Evolutionary conservation across 2,797 vertebrate species (phyloP).

Genomic region (Danio albolineatus): DNA sequence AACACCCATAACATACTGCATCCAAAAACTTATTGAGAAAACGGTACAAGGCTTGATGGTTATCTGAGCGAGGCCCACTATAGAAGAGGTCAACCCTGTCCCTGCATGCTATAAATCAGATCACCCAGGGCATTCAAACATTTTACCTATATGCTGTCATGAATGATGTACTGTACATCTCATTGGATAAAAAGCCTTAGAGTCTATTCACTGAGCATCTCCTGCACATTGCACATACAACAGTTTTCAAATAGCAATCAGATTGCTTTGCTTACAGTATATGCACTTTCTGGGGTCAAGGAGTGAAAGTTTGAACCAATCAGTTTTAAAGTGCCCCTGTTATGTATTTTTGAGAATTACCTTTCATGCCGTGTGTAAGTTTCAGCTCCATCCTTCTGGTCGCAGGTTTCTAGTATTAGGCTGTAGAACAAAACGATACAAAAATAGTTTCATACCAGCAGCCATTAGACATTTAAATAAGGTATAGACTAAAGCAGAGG

Average conservation of each 20-base stretch:
- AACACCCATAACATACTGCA: neutral
- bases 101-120: slow-evolving; percentile 23
- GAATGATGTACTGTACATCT: slow-evolving; percentile 7
- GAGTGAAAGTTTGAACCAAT: neutral
- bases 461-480: too few relatives aligned
- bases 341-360: too few relatives aligned
- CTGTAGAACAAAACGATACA: too few relatives aligned
- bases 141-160: slow-evolving; percentile 14
- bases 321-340: neutral
- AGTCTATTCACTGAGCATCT: neutral
- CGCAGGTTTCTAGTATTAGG: too few relatives aligned
- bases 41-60: neutral
- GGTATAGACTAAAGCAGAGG: too few relatives aligned
- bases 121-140: neutral
- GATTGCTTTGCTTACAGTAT: neutral
- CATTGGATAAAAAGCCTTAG: neutral
- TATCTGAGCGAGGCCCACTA: neutral
- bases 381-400: too few relatives aligned
- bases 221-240: neutral
- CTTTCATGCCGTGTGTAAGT: too few relatives aligned
- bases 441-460: too few relatives aligned
- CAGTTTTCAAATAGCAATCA: neutral
- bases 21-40: neutral
- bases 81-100: slow-evolving; percentile 22
- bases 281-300: neutral